phyloP scores from a whole-genome alignment of 1,140 invertebrate species.

The Drosophila bifasciata region DNA sequence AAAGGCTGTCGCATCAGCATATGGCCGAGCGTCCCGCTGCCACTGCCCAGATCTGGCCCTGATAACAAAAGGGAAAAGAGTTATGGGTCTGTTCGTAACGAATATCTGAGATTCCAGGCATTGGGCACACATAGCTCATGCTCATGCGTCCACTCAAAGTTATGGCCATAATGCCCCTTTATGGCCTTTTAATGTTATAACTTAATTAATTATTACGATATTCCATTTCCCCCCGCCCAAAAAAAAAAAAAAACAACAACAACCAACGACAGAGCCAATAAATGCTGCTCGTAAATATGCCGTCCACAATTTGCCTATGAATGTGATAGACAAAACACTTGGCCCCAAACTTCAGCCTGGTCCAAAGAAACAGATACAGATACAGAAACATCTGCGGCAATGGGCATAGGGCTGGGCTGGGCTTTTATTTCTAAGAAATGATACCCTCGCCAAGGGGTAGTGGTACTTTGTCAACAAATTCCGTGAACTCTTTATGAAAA shows the following conservation, averaged over 20 bases:
- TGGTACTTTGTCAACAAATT: not conserved
- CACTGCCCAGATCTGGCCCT: constrained; percentile 31
- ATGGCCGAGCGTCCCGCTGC: constrained; percentile 14
- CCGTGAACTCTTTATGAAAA: too few species aligned
- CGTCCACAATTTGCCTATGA: constrained; percentile 68
- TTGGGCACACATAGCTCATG: constrained; percentile 53
- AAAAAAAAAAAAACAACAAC: constrained; percentile 14
- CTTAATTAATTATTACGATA: constrained; percentile 80
- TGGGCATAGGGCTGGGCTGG: constrained; percentile 9
- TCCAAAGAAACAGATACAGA: constrained; percentile 4
- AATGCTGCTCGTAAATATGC: constrained; percentile 55
- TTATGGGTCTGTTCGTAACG: constrained; percentile 53
- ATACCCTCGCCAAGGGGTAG: constrained; percentile 27
- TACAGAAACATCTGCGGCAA: not conserved
- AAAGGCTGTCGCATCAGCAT: constrained; percentile 18
- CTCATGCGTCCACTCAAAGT: constrained; percentile 68
- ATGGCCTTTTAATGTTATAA: constrained; percentile 80
- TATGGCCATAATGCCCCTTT: constrained; percentile 79
- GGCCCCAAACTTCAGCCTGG: constrained; percentile 13
- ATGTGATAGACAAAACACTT: constrained; percentile 52
- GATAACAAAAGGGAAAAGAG: constrained; percentile 61
- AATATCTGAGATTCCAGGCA: constrained; percentile 54
- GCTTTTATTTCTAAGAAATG: not conserved
- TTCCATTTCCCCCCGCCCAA: constrained; percentile 34
- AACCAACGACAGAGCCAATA: constrained; percentile 6